phyloP scores from a whole-genome alignment of 2,797 vertebrate genomes.

The Menidia menidia region DNA sequence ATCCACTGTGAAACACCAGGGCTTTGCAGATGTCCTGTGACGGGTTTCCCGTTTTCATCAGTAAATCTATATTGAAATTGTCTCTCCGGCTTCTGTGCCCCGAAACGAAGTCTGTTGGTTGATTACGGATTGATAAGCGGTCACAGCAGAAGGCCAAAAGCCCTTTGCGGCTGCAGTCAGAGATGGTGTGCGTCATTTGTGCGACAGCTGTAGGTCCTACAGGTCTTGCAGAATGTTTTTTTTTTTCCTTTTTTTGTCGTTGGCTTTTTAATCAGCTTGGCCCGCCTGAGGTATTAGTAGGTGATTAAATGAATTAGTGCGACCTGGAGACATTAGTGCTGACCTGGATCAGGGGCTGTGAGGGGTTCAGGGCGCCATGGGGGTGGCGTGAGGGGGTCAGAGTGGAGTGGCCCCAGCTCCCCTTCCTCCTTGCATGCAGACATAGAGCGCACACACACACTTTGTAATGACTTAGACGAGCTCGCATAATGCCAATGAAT shows the following conservation, averaged over 20 bases:
- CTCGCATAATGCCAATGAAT: slow-evolving; percentile 34
- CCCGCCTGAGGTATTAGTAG: slow-evolving; percentile 45
- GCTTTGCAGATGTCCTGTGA: slow-evolving; percentile 25
- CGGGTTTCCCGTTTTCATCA: slow-evolving; percentile 15
- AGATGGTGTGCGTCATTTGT: slow-evolving; percentile 11
- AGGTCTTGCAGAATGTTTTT: slow-evolving; percentile 21
- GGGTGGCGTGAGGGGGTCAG: background rate
- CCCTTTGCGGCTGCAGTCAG: slow-evolving; percentile 18
- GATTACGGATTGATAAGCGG: slow-evolving; percentile 11
- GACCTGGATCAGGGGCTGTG: slow-evolving; percentile 34
- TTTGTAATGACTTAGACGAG: slow-evolving; percentile 36
- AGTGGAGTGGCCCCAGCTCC: background rate
- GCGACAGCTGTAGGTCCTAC: slow-evolving; percentile 37
- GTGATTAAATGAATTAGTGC: slow-evolving; percentile 66
- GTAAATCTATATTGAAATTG: slow-evolving; percentile 39
- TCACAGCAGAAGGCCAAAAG: slow-evolving; percentile 16
- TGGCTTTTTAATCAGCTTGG: slow-evolving; percentile 61
- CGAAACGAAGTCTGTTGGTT: slow-evolving; percentile 10
- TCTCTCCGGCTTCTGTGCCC: slow-evolving; percentile 7
- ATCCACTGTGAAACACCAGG: background rate
- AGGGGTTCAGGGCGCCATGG: slow-evolving; percentile 5
- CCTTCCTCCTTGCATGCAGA: slow-evolving; percentile 33
- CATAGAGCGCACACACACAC: slow-evolving; percentile 39
- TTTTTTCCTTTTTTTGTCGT: background rate
- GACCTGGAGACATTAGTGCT: slow-evolving; percentile 44